phyloP scores from a whole-genome alignment of 1,140 invertebrate genomes.

The Drosophila kurseongensis region DNA sequence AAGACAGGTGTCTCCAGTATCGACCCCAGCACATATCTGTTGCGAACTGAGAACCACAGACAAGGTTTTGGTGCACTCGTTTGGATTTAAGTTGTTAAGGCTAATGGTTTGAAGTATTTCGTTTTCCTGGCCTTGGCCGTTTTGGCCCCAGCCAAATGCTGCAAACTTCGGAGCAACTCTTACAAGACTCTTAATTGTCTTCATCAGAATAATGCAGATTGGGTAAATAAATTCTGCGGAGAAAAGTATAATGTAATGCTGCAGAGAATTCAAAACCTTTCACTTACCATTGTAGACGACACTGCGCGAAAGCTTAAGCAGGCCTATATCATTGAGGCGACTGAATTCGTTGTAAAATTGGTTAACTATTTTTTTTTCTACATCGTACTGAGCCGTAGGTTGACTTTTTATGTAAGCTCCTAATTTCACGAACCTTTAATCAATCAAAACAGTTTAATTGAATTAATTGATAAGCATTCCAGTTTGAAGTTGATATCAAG shows the following conservation, averaged over 20 bases:
- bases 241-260: not conserved
- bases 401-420: not conserved
- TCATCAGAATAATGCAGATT: not conserved
- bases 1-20: not conserved
- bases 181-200: not conserved
- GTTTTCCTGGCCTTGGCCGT: rapidly evolving
- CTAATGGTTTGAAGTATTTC: not conserved
- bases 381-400: not conserved
- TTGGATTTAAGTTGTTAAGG: not conserved
- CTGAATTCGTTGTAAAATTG: rapidly evolving
- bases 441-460: not conserved
- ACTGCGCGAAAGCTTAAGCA: not conserved
- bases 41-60: rapidly evolving
- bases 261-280: too few relatives aligned
- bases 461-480: too few relatives aligned
- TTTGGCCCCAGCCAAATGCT: constrained; percentile 12
- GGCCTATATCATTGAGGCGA: not conserved
- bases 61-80: rapidly evolving
- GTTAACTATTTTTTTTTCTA: not conserved
- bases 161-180: rapidly evolving
- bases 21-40: constrained; percentile 7
- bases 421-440: constrained; percentile 1
- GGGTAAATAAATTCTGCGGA: not conserved
- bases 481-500: too few relatives aligned
- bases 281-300: not conserved